phyloP scores from a whole-genome alignment of 2,113 vertebrate genomes.

The Sylvietta virens region DNA sequence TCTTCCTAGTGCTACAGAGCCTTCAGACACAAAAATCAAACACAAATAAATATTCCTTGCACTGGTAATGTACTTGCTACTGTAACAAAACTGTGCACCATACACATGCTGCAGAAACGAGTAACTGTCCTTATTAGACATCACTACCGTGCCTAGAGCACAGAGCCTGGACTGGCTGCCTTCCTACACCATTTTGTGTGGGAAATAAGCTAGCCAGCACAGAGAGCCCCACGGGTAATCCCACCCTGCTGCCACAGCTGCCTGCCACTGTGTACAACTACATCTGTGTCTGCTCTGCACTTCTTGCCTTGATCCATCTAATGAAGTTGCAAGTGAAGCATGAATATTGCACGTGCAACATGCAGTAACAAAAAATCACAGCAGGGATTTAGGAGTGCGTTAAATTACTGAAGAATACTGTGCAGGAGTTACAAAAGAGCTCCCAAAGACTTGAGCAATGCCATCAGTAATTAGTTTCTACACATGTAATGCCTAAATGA shows the following conservation, averaged over 20 bases:
- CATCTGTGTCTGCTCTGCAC: not conserved
- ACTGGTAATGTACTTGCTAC: not conserved
- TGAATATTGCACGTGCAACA: not conserved
- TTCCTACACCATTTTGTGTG: not conserved
- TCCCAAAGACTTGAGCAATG: not conserved
- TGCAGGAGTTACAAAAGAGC: not conserved
- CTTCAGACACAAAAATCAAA: conserved; percentile 2
- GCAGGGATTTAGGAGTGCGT: not conserved
- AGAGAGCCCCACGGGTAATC: not conserved
- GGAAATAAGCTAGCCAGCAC: not conserved
- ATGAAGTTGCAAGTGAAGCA: not conserved
- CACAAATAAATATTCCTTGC: not conserved
- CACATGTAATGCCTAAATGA: not conserved
- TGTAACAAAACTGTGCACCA: not conserved
- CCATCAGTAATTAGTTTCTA: not conserved
- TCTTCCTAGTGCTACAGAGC: not conserved
- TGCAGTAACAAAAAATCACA: not conserved
- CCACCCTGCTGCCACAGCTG: not conserved
- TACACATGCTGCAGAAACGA: not conserved
- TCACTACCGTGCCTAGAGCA: not conserved
- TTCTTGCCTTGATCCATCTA: not conserved
- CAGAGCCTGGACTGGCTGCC: not conserved
- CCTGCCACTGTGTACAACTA: not conserved
- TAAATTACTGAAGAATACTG: not conserved
- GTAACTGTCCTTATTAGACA: not conserved